Evolutionary conservation across 2,113 vertebrate genomes (phyloP), one percentile per base, ranked within the genome.

Genomic region (Paraplagusia blochii): DNA sequence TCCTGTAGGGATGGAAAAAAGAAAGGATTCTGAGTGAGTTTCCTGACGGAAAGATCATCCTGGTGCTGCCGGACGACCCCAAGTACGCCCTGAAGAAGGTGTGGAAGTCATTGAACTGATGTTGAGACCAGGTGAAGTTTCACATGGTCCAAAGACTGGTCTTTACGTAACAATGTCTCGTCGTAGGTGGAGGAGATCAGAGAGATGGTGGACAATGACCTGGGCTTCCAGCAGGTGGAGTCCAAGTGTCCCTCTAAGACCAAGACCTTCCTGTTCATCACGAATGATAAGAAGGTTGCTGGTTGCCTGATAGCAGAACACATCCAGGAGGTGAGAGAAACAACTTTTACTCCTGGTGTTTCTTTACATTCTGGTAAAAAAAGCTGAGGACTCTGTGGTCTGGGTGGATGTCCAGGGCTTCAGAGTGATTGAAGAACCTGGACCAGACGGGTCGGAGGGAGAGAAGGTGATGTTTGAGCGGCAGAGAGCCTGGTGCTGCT

Each of bases 301-400:
- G 97, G 96, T 50, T 99, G 97, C 70, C 92, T 99, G 68, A 99
- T 99, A 74, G 94, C 96, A n/a, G 97, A 99, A 77, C 95, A 99
- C 76, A 98, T 99, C 66, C 95, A 98, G 22, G 94, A 94, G 95
- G 97, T 99, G 84, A 92, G 91, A n/a, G n/a, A n/a, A n/a, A n/a
- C n/a, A n/a, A n/a, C n/a, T n/a, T n/a, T n/a, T n/a, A n/a, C n/a
- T n/a, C n/a, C n/a, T n/a, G n/a, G n/a, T n/a, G n/a, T n/a, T n/a
- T n/a, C n/a, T n/a, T 13, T 8, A 10, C 36, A 15, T n/a, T 11
- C 9, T 12, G 4, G 16, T 7, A 44, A n/a, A 0, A 5, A 14
- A 14, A 15, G 4, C 0, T 35, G 39, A 16, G 11, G n/a, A n/a
- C n/a, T 52, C 9, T 34, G 11, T 22, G 2, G 17, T 33, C 71